Conservation (phyloP, 2,113 vertebrate species). For the Halcyon malimbica region DNA sequence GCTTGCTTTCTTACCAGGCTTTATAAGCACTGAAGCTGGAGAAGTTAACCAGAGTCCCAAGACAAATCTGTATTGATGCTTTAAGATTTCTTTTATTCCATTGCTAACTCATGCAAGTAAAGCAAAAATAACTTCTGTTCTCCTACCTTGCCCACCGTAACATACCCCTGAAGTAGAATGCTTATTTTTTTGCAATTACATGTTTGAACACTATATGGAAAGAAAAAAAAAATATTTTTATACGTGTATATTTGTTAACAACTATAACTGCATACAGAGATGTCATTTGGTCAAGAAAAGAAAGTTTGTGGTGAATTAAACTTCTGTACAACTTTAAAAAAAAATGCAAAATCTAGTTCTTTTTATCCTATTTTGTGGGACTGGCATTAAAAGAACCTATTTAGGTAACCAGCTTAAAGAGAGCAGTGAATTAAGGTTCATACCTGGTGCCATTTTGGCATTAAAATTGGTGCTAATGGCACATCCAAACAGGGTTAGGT, state of each 20-base stretch:
- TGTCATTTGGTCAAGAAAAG: background rate
- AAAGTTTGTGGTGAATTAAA: background rate
- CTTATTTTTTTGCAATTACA: background rate
- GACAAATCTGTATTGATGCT: background rate
- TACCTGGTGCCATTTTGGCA: background rate
- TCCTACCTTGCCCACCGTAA: background rate
- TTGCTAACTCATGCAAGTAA: background rate
- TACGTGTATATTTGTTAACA: background rate
- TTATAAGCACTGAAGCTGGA: fast-evolving
- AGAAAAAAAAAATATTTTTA: background rate
- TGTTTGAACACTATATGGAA: background rate
- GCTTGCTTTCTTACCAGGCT: background rate
- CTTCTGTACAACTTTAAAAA: background rate
- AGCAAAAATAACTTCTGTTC: background rate
- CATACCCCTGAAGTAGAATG: background rate
- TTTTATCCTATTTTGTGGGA: background rate
- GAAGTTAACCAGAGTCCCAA: background rate
- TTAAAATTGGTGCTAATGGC: background rate
- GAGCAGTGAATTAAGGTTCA: background rate
- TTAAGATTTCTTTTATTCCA: background rate
- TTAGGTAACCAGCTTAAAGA: background rate
- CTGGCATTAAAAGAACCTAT: background rate
- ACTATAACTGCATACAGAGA: background rate
- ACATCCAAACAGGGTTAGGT: background rate
- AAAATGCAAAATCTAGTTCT: background rate